Base-by-base conservation (phyloP, 2,888 invertebrate genomes). In the Ceraclea dissimilis region DNA sequence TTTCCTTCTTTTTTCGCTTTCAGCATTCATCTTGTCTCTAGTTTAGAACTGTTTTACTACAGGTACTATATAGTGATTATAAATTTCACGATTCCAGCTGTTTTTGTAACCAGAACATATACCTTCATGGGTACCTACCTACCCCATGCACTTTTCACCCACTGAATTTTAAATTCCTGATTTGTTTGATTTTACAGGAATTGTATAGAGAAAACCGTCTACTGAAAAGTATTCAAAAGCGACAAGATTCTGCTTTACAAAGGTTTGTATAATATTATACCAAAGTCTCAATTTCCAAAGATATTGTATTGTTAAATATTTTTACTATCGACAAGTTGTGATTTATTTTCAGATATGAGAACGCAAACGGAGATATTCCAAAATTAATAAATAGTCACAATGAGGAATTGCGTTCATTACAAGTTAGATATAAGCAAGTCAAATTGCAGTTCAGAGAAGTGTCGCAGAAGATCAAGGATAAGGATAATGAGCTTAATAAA, bases 161-260 rank as follows among this genome's bases (percentile, higher is more conserved):
- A n/a, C n/a, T n/a, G n/a, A n/a, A n/a, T n/a, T n/a, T n/a, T n/a
- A n/a, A n/a, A n/a, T n/a, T n/a, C n/a, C n/a, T n/a, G n/a, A n/a
- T n/a, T n/a, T n/a, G n/a, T n/a, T n/a, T n/a, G n/a, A n/a, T 39
- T 54, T 54, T 51, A 13, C 22, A 84, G 84, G 85, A 85, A 68
- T 67, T 85, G 44, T 74, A 79, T 1, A 81, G 86, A 66, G 91
- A 91, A 69, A 91, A 91, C 67, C 81, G 84, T 63, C 78, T 87
- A 39, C 69, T 91, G 26, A 84, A 85, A 64, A 87, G 85, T 2
- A 71, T 90, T 39, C 89, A 89, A 69, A 89, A 88, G 67, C 81
- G 90, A 51, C 90, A 90, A 65, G 89, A 90, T 65, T 81, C 83
- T 57, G 90, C 90, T 0, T 70, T 91, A 51, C 82, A 83, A 63